phyloP scores from a whole-genome alignment of 2,888 invertebrate species.

The Apodemia mormo region DNA sequence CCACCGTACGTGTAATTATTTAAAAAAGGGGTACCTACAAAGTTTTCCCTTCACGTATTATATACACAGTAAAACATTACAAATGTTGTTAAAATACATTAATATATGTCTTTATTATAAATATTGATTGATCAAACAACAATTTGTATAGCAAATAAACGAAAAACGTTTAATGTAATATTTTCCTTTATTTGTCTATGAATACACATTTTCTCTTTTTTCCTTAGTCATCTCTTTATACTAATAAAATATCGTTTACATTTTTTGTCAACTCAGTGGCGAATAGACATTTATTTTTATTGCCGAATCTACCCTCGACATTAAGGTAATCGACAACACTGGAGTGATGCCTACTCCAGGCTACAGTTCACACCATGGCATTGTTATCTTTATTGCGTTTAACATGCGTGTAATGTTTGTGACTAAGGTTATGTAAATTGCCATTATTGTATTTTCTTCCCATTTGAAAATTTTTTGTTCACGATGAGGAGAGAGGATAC shows the following conservation, averaged over 20 bases:
- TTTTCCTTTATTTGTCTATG: background rate
- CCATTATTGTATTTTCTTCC: background rate
- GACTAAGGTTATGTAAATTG: background rate
- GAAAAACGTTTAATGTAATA: background rate
- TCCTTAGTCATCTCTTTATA: slow-evolving; percentile 28
- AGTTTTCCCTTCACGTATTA: too few relatives aligned
- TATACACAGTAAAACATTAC: too few relatives aligned
- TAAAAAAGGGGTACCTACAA: too few relatives aligned
- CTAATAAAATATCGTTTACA: slow-evolving; percentile 43
- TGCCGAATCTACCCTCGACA: slow-evolving; percentile 66
- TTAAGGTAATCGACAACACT: slow-evolving; percentile 67
- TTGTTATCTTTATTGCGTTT: background rate
- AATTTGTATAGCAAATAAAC: too few relatives aligned
- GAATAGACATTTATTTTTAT: slow-evolving; percentile 72
- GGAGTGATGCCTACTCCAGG: slow-evolving; percentile 54
- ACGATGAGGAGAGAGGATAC: too few relatives aligned
- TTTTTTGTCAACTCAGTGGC: slow-evolving; percentile 52
- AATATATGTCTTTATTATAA: too few relatives aligned
- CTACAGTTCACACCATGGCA: slow-evolving; percentile 45
- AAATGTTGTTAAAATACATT: too few relatives aligned
- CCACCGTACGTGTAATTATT: too few relatives aligned
- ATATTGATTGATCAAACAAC: too few relatives aligned
- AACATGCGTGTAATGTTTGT: background rate
- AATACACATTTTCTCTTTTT: background rate
- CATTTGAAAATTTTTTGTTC: too few relatives aligned